Conservation (phyloP, 30 jellyfish, hydroid and myxozoan genomes). For the Turritopsis dohrnii region DNA sequence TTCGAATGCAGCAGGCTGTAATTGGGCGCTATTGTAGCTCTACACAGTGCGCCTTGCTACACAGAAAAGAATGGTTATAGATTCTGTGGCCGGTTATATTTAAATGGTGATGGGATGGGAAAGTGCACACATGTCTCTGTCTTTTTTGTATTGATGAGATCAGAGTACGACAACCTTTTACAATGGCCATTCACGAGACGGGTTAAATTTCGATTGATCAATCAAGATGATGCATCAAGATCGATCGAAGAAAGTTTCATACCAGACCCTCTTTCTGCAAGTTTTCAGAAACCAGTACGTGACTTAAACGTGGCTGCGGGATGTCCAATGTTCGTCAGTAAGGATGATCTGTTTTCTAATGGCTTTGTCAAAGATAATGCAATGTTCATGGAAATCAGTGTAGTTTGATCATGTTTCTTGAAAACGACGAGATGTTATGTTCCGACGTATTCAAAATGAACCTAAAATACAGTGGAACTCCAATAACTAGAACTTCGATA, state of each 20-base stretch:
- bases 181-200: slow-evolving; percentile 77
- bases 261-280: slow-evolving; percentile 72
- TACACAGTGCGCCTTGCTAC: slow-evolving; percentile 89
- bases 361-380: slow-evolving; percentile 39
- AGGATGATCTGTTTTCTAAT: slow-evolving; percentile 30
- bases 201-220: slow-evolving; percentile 45
- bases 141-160: slow-evolving; percentile 73
- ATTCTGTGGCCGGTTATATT: slow-evolving; percentile 71
- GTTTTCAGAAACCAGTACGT: slow-evolving; percentile 72
- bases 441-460: too few relatives aligned
- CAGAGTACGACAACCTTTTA: slow-evolving; percentile 70
- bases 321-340: slow-evolving; percentile 57
- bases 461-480: too few relatives aligned
- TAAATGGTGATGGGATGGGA: slow-evolving; percentile 93
- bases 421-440: too few relatives aligned
- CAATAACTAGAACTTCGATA: too few relatives aligned
- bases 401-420: too few relatives aligned
- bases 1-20: slow-evolving; percentile 59
- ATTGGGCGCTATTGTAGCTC: slow-evolving; percentile 69
- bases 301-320: slow-evolving; percentile 83
- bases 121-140: slow-evolving; percentile 63
- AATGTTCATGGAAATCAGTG: slow-evolving; percentile 52
- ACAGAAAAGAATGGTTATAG: slow-evolving; percentile 76
- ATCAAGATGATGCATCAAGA: slow-evolving; percentile 12
- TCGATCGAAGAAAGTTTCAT: slow-evolving; percentile 48